Evolutionary conservation across 2,888 invertebrate species (phyloP).

Genomic region (Protonemura montana): DNA sequence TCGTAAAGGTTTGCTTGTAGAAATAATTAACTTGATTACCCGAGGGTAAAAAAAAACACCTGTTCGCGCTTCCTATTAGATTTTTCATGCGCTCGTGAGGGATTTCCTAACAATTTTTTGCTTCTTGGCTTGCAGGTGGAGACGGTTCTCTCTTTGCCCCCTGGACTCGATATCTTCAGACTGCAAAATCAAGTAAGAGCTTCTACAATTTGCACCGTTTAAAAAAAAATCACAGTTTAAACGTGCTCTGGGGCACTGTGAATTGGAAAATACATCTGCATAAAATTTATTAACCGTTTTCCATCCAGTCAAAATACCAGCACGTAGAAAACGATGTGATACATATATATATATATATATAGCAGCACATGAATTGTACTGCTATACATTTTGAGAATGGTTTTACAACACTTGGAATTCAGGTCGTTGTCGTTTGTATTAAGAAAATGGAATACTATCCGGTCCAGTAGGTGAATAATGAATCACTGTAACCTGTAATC

Average conservation of each 20-base stretch:
- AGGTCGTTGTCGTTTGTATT: not conserved
- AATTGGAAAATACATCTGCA: not conserved
- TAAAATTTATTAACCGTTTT: not conserved
- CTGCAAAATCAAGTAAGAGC: slow-evolving; percentile 14
- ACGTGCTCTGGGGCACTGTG: not conserved
- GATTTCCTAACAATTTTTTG: slow-evolving; percentile 8
- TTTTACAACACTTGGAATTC: not conserved
- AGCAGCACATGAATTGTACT: not conserved
- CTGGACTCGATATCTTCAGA: too few species aligned
- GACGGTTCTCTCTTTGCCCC: not conserved
- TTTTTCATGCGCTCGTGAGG: not conserved
- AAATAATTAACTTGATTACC: slow-evolving; percentile 17
- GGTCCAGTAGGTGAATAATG: not conserved
- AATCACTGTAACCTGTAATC: not conserved
- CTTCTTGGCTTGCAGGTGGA: slow-evolving; percentile 27
- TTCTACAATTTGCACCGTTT: not conserved
- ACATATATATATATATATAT: too few species aligned
- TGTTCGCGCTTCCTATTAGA: slow-evolving; percentile 14
- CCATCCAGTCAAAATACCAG: not conserved
- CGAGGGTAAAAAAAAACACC: not conserved
- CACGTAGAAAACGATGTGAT: not conserved
- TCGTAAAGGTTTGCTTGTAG: slow-evolving; percentile 17
- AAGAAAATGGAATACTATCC: not conserved
- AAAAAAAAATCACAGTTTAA: not conserved
- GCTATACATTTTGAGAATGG: not conserved